phyloP scores from a whole-genome alignment of 2,888 invertebrate genomes.

The Nowickia ferox region DNA sequence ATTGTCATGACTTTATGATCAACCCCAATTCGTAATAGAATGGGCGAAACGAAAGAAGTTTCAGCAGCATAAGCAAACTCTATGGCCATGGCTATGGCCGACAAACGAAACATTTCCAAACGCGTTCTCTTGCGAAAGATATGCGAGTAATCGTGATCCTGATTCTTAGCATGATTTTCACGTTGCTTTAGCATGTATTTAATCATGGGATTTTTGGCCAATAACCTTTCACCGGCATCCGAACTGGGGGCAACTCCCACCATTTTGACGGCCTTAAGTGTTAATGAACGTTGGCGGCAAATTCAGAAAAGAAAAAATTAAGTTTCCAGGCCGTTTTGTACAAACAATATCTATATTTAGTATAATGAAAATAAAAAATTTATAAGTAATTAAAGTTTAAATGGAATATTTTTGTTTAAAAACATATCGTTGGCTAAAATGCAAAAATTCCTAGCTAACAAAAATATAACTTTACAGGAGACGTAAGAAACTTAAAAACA shows the following conservation, averaged over 20 bases:
- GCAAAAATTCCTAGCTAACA: no score
- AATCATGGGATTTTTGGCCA: constrained; percentile 81
- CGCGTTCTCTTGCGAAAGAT: constrained; percentile 82
- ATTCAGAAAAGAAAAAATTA: constrained; percentile 4
- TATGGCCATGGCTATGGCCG: constrained; percentile 84
- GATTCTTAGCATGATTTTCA: constrained; percentile 81
- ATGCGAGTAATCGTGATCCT: constrained; percentile 82
- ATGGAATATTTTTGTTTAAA: no score
- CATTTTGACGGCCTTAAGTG: constrained; percentile 75
- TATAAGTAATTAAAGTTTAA: not conserved
- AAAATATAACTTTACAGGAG: no score
- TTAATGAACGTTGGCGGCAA: not conserved
- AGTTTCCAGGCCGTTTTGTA: constrained; percentile 3
- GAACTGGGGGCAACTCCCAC: constrained; percentile 79
- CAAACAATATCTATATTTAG: constrained; percentile 52
- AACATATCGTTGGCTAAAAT: no score
- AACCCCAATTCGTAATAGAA: constrained; percentile 86
- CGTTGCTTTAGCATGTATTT: constrained; percentile 81
- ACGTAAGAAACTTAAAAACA: no score
- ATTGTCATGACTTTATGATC: constrained; percentile 86
- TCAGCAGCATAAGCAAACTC: constrained; percentile 88
- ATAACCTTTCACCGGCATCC: constrained; percentile 76
- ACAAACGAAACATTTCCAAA: constrained; percentile 80
- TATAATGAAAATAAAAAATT: not conserved
- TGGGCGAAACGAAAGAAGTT: constrained; percentile 87